Evolutionary conservation across 2,888 invertebrate genomes (phyloP), one percentile per base, ranked within the genome.

Genomic region (Conus canariensis): DNA sequence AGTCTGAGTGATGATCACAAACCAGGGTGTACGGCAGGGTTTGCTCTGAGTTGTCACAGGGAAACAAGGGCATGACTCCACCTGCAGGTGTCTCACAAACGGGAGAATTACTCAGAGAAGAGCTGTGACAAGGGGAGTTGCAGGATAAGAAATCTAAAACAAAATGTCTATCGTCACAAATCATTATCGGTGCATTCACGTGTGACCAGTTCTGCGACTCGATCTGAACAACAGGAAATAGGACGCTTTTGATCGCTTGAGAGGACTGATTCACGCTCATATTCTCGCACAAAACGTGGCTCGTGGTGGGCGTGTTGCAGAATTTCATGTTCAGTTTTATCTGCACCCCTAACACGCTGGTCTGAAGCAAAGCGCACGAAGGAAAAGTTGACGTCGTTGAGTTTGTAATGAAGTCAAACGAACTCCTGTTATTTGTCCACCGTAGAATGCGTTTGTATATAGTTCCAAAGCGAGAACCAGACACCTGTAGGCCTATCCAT

Each of bases 361-460:
- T 58, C 22, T 83, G 82, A 10, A 83, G 25, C 22, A 83, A 58
- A 10, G 82, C 82, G 22, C 82, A 83, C 2, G 56, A 58, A 58
- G 82, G 58, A 58, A 58, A 83, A 14, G 82, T 58, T 83, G 82
- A 58, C 19, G 12, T 22, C 58, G 82, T 8, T 16, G 56, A 58
- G 82, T 58, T 25, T n/a, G 82, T 83, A 7, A 83, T 8, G 25
- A 56, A 83, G 58, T 83, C 82, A 58, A 83, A 83, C 10, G 56
- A 19, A 83, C 82, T 83, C 82, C 25, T 56, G 12, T 19, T 83
- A 12, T 19, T 58, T 83, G 25, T 56, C 82, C 82, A 83, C 14
- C 58, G 82, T 19, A 58, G 58, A 83, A 83, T 83, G 82, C 58
- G 82, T 83, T 83, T 83, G 58, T 83, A 83, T 19, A 83, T 56